Evolutionary conservation across 2,113 vertebrate species (phyloP), one percentile per base, ranked within the genome.

Genomic region (Bostrychus sinensis): DNA sequence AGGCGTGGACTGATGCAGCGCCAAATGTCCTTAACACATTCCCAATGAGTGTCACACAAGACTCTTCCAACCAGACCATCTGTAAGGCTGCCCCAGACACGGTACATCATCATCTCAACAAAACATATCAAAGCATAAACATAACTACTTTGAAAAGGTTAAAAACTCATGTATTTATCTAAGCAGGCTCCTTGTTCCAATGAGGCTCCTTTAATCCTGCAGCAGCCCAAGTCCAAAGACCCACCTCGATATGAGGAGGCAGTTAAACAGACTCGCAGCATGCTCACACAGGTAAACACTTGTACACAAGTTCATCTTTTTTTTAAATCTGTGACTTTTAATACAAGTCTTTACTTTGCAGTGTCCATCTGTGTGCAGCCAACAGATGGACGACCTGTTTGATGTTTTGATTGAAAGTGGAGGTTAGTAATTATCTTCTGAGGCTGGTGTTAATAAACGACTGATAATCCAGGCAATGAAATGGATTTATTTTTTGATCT

Each of bases 301-400:
- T 1, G 9, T 48, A 9, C 13, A 1, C 6, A 37, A 7, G 5
- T 41, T 0, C 3, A 1, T 25, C 19, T 23, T 2, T 25, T 3
- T 20, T 0, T 13, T 48, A 7, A 19, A 17, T 7, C 14, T 26
- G 8, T 53, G 17, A 22, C 2, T 30, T 8, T 36, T 1, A 46
- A 8, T 46, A 32, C 3, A 56, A 26, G 58, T 51, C 12, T 23
- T 2, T 42, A 8, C 50, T 43, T 36, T 75, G 36, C 70, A 99
- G 97, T 58, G 93, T 77, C 90, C 94, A 46, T 94, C 62, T 12
- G 92, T 89, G 1, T 93, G 94, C 20, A 98, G 96, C 77, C 97
- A 99, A 88, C 95, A 99, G 84, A 99, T 99, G 97, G 97, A 98
- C 7, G 97, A 99, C 82, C 92, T 99, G 70, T 99, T 99, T 70